Evolutionary conservation across 2,888 invertebrate genomes (phyloP).

Genomic region (Nycteola revayana): DNA sequence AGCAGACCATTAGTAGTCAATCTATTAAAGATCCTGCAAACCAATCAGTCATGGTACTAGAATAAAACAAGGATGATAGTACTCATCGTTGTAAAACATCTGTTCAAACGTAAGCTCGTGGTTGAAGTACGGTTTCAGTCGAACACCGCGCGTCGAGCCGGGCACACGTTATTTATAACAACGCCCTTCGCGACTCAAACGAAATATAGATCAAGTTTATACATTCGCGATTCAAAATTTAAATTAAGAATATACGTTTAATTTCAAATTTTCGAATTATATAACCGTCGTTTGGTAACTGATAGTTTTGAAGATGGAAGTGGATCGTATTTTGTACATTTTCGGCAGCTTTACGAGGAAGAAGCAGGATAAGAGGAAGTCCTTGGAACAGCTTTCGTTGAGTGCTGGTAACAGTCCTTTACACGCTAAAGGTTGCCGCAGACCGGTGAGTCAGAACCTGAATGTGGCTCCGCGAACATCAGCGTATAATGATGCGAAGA

Average conservation of each 20-base stretch:
- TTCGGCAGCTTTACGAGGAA: slow-evolving; percentile 84
- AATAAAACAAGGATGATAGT: slow-evolving; percentile 10
- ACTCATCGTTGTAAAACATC: slow-evolving; percentile 8
- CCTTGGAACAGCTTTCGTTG: slow-evolving; percentile 66
- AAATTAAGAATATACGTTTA: neutral
- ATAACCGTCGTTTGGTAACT: neutral
- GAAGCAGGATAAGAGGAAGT: slow-evolving; percentile 78
- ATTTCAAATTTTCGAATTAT: too few relatives aligned
- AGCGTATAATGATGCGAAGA: slow-evolving; percentile 50
- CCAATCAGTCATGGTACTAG: slow-evolving; percentile 2
- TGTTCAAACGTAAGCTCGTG: slow-evolving; percentile 2
- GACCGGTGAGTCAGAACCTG: slow-evolving; percentile 56
- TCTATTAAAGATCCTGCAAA: slow-evolving; percentile 6
- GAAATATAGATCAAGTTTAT: slow-evolving; percentile 34
- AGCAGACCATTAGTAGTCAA: neutral
- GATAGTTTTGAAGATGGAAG: slow-evolving; percentile 70
- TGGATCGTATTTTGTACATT: slow-evolving; percentile 83
- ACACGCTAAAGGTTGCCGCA: slow-evolving; percentile 37
- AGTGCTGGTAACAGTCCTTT: slow-evolving; percentile 73
- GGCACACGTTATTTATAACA: slow-evolving; percentile 56
- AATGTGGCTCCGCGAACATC: slow-evolving; percentile 62
- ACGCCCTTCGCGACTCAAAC: slow-evolving; percentile 38
- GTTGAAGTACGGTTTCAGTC: slow-evolving; percentile 37
- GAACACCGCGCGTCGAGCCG: slow-evolving; percentile 33
- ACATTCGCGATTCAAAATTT: slow-evolving; percentile 5